These are phyloP conservation scores for Galaxea fascicularis DNA, from an alignment of 92 coral and sea anemone genomes.

Conservation along the genomic window DNA sequence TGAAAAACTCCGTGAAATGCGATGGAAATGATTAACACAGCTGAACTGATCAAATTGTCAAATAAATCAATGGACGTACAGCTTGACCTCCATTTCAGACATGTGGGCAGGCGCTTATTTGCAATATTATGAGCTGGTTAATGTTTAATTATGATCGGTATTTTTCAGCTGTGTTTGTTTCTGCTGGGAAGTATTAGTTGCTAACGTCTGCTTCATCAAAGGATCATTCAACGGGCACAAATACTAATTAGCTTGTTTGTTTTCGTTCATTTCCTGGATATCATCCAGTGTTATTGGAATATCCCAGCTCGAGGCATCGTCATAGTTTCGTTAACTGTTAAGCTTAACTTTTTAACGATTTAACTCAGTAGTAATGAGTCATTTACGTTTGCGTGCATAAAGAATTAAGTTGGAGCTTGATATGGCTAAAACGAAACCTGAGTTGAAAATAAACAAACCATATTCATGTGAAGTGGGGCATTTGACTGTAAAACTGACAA, in stretches of 20 bases:
- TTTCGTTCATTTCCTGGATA: slow-evolving; percentile 3
- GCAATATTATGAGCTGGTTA: not conserved
- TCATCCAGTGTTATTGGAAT: too few relatives aligned
- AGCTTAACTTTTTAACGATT: not conserved
- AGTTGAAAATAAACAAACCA: too few relatives aligned
- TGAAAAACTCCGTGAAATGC: not conserved
- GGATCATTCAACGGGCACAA: not conserved
- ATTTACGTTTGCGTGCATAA: not conserved
- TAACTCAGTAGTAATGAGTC: not conserved
- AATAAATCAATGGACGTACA: not conserved
- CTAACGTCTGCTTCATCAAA: not conserved
- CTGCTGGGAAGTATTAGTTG: not conserved
- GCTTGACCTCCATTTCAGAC: too few relatives aligned
- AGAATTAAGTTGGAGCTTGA: too few relatives aligned
- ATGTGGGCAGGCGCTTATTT: too few relatives aligned
- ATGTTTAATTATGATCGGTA: not conserved
- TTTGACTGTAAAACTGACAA: too few relatives aligned
- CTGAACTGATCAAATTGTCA: not conserved
- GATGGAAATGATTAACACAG: not conserved
- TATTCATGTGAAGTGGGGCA: too few relatives aligned
- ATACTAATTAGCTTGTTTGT: not conserved
- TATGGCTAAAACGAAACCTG: too few relatives aligned
- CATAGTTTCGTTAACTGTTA: not conserved
- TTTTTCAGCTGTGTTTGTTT: not conserved
- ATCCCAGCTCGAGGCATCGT: slow-evolving; percentile 8